phyloP scores from a whole-genome alignment of 2,113 vertebrate genomes.

The Miniopterus natalensis region DNA sequence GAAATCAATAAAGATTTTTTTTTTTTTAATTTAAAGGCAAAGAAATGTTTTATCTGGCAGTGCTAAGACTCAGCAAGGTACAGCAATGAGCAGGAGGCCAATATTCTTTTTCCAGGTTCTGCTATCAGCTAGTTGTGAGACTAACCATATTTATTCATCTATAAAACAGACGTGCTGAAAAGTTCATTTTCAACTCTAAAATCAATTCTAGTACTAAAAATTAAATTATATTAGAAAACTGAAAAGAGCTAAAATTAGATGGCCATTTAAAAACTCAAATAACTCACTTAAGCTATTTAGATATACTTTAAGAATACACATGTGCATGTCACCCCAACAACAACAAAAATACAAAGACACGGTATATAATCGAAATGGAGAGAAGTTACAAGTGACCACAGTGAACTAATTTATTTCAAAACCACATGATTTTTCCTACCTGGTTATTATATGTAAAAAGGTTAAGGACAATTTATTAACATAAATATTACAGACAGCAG shows the following conservation, averaged over 20 bases:
- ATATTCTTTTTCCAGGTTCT: background rate
- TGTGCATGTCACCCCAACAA: constrained; percentile 17
- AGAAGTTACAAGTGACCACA: background rate
- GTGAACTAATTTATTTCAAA: background rate
- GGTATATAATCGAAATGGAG: constrained; percentile 9
- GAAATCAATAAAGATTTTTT: too few species aligned
- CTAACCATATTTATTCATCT: background rate
- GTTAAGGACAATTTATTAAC: constrained; percentile 18
- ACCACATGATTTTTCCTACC: background rate
- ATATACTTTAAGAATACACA: constrained; percentile 31
- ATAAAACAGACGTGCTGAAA: constrained; percentile 18
- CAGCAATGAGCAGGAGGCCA: background rate
- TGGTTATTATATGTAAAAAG: constrained; percentile 11
- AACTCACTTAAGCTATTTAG: constrained; percentile 15
- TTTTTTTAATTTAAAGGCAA: constrained; percentile 32
- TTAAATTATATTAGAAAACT: constrained; percentile 62
- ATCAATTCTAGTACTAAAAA: constrained; percentile 51
- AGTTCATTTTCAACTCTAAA: constrained; percentile 48
- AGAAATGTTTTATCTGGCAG: background rate
- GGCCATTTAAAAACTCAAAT: constrained; percentile 32
- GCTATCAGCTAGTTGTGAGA: background rate
- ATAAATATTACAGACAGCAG: background rate
- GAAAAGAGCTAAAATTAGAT: constrained; percentile 47
- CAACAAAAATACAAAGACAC: background rate
- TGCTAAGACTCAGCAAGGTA: background rate